Evolutionary conservation across 2,888 invertebrate genomes (phyloP).

Genomic region (Lasioglossum malachurum): DNA sequence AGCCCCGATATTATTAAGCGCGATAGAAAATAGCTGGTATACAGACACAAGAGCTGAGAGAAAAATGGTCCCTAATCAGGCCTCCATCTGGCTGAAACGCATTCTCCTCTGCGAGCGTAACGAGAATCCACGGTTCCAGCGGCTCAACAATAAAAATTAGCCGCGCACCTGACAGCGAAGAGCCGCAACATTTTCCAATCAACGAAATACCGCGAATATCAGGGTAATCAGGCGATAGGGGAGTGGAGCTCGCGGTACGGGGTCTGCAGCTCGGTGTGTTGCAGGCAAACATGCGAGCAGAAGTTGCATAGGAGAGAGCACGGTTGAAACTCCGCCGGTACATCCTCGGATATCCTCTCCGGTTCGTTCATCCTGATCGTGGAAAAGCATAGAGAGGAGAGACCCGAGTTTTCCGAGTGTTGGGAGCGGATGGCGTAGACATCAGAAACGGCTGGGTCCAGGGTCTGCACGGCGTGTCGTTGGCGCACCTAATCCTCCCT

Average conservation of each 20-base stretch:
- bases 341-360: constrained; percentile 17
- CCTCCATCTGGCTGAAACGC: not conserved
- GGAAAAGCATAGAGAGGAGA: not conserved
- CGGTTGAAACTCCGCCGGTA: constrained; percentile 4
- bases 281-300: not conserved
- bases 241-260: not conserved
- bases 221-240: not conserved
- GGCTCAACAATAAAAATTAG: not conserved
- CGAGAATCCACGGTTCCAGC: not conserved
- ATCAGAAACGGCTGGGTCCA: constrained; percentile 42
- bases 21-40: not conserved
- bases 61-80: not conserved
- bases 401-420: not conserved
- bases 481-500: constrained; percentile 65
- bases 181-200: constrained; percentile 1
- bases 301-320: not conserved
- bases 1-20: not conserved
- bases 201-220: not conserved
- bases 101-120: not conserved
- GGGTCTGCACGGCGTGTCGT: constrained; percentile 49
- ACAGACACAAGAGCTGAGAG: not conserved
- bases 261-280: not conserved
- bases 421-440: constrained; percentile 25
- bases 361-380: constrained; percentile 35
- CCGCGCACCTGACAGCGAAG: not conserved